Evolutionary conservation across 2,797 vertebrate genomes (phyloP).

Genomic region (Euphonia xanthogaster): DNA sequence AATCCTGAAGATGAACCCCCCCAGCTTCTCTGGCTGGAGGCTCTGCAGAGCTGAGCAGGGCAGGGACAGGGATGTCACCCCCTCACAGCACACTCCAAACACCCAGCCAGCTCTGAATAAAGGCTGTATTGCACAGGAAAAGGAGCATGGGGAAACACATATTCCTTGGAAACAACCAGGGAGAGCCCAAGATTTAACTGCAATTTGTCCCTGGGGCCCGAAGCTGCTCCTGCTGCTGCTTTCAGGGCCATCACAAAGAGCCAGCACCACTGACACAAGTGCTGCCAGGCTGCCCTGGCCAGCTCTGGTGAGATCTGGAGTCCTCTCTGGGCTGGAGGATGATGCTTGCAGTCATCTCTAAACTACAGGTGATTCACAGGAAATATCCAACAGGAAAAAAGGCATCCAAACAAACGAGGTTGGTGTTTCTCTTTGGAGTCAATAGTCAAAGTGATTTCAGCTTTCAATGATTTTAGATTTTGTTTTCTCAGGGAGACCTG

Average conservation of each 20-base stretch:
- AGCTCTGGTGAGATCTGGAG: background rate
- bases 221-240: background rate
- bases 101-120: background rate
- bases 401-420: no score
- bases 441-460: no score
- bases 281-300: background rate
- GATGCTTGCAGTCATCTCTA: no score
- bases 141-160: background rate
- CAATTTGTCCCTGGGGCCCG: background rate
- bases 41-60: background rate
- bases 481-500: no score
- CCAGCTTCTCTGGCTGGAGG: background rate
- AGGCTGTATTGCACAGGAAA: background rate
- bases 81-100: background rate
- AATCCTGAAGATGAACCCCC: background rate
- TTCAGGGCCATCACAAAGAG: background rate
- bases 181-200: background rate
- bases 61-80: background rate
- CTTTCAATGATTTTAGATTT: no score
- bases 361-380: no score
- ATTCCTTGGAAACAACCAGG: rapidly evolving
- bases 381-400: no score
- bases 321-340: background rate
- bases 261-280: rapidly evolving
- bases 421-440: no score